Percentiles rank a stretch among this genome's conserved stretches.
These are phyloP conservation scores for Chromis chromis DNA, from an alignment of 2,797 vertebrate genomes.

Conservation along the genomic window DNA sequence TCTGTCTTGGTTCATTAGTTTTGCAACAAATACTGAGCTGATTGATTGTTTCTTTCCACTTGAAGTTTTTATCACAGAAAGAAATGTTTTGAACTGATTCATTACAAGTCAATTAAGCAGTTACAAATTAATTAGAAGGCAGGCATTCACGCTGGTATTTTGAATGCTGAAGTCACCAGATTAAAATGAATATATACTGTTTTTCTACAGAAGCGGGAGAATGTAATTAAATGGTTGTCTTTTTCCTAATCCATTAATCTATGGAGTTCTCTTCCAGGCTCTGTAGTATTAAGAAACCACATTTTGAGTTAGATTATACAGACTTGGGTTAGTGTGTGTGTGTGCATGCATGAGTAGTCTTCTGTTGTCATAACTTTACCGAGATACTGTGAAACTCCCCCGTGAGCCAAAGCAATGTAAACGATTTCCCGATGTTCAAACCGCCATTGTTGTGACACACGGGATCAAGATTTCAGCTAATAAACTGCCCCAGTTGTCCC, in stretches of 20 bases:
- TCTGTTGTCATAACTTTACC: conserved; percentile 69
- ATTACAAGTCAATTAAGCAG: conserved; percentile 52
- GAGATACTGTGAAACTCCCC: conserved; percentile 62
- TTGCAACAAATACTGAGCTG: conserved; percentile 37
- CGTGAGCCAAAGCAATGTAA: conserved; percentile 57
- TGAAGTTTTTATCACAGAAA: conserved; percentile 47
- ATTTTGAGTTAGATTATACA: conserved; percentile 45
- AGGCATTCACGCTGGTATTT: conserved; percentile 30
- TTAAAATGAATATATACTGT: conserved; percentile 27
- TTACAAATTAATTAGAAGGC: conserved; percentile 54
- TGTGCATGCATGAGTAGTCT: conserved; percentile 22
- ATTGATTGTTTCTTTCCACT: conserved; percentile 50
- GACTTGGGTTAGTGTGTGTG: not conserved
- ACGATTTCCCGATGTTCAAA: conserved; percentile 80
- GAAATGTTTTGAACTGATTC: conserved; percentile 51
- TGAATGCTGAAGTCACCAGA: conserved; percentile 35
- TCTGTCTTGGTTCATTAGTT: conserved; percentile 63
- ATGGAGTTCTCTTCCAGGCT: conserved; percentile 28
- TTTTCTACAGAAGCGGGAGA: conserved; percentile 42
- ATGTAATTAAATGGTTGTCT: conserved; percentile 49
- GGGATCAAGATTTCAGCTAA: conserved; percentile 54
- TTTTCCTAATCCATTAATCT: conserved; percentile 46
- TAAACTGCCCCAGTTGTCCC: conserved; percentile 56
- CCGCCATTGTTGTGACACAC: conserved; percentile 57
- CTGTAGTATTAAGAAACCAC: conserved; percentile 42